Evolutionary conservation across 2,888 invertebrate species (phyloP).

Genomic region (Dynastes tityus): DNA sequence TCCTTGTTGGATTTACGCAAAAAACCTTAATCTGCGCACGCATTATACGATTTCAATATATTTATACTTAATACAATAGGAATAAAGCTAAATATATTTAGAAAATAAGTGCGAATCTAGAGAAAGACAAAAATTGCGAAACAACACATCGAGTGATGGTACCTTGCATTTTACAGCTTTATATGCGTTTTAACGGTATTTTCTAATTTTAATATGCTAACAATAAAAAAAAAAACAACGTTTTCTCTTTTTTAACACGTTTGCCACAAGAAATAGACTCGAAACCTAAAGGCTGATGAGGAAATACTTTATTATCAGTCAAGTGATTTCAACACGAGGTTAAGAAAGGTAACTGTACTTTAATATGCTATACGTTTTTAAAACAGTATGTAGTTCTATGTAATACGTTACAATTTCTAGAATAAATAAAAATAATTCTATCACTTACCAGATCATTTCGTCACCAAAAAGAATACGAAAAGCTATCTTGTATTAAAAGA

Average conservation of each 20-base stretch:
- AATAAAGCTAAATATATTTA: too few species aligned
- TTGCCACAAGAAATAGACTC: not conserved
- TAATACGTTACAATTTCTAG: not conserved
- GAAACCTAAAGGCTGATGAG: not conserved
- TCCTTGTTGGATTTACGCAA: too few species aligned
- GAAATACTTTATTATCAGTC: not conserved
- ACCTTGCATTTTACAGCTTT: too few species aligned
- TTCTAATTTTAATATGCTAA: not conserved
- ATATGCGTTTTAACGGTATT: not conserved
- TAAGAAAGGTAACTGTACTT: slow-evolving; percentile 45
- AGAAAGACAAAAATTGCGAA: too few species aligned
- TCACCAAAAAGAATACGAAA: not conserved
- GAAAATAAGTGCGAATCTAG: too few species aligned
- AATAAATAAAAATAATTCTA: not conserved
- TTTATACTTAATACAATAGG: too few species aligned
- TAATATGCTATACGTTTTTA: slow-evolving; percentile 7
- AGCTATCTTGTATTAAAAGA: not conserved
- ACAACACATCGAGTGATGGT: too few species aligned
- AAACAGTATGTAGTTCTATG: not conserved
- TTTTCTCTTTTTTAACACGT: not conserved
- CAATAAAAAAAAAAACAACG: not conserved
- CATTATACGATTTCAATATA: too few species aligned
- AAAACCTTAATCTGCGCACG: too few species aligned
- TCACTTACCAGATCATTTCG: slow-evolving; percentile 49
- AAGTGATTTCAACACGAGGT: slow-evolving; percentile 42